A percentile compares a stretch with the other conserved stretches of the same genome.
Evolutionary conservation across 1,140 invertebrate species (phyloP).

Genomic region (Phocides pigmalion): DNA sequence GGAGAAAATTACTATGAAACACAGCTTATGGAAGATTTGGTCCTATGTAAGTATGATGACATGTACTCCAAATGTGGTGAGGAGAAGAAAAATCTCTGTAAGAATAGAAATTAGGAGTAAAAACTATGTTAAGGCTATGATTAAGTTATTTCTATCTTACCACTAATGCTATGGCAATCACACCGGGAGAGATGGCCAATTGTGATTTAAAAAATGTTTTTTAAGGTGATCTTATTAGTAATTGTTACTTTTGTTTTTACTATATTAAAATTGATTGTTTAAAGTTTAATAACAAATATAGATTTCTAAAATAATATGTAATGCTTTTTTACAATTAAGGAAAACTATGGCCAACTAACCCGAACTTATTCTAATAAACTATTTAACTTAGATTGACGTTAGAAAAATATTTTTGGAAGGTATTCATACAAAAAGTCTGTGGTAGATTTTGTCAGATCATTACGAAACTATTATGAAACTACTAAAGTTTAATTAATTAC

Average conservation of each 20-base stretch:
- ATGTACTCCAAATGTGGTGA: constrained; percentile 21
- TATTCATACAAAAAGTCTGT: no score
- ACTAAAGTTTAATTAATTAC: no score
- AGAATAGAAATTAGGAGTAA: constrained; percentile 22
- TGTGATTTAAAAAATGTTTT: constrained; percentile 22
- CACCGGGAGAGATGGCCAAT: constrained; percentile 30
- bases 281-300: constrained; percentile 29
- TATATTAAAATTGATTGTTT: constrained; percentile 13
- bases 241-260: constrained; percentile 13
- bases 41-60: constrained; percentile 33
- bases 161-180: constrained; percentile 18
- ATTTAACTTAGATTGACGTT: no score
- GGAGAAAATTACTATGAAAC: constrained; percentile 36
- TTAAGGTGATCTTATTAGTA: constrained; percentile 1
- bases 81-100: constrained; percentile 16
- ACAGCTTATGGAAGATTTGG: constrained; percentile 33
- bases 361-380: constrained; percentile 21
- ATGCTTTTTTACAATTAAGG: constrained; percentile 22
- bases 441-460: no score
- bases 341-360: constrained; percentile 32
- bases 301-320: constrained; percentile 13
- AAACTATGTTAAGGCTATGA: constrained; percentile 17
- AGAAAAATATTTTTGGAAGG: no score
- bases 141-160: constrained; percentile 28
- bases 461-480: no score